A percentile compares a stretch with the other conserved stretches of the same genome.
Evolutionary conservation across 2,888 invertebrate species (phyloP).

Genomic region (Hymenopus coronatus): DNA sequence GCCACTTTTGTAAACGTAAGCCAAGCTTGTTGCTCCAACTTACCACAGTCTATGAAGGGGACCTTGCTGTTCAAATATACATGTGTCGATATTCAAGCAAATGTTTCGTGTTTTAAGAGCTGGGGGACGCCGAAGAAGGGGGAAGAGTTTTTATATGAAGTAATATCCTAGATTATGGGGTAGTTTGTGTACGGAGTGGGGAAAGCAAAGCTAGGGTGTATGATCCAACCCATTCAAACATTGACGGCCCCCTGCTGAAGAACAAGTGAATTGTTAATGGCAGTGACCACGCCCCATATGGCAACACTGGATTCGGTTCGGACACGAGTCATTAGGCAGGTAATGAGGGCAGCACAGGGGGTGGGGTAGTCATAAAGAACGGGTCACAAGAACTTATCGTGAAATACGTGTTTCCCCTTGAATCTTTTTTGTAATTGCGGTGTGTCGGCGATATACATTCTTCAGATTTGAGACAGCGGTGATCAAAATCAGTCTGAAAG

Average conservation of each 20-base stretch:
- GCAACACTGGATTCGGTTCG: slow-evolving; percentile 15
- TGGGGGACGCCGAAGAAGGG: neutral
- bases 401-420: neutral
- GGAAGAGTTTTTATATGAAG: neutral
- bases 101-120: neutral
- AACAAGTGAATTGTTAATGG: slow-evolving; percentile 19
- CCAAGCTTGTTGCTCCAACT: neutral
- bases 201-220: slow-evolving; percentile 13
- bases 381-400: neutral
- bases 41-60: neutral
- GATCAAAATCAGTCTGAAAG: neutral
- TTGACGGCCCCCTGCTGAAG: neutral
- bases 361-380: neutral
- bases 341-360: slow-evolving; percentile 12
- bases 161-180: neutral
- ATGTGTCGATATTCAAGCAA: neutral
- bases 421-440: neutral
- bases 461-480: neutral
- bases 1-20: too few species aligned
- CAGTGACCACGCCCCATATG: slow-evolving; percentile 24
- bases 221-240: slow-evolving; percentile 11
- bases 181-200: neutral
- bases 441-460: neutral
- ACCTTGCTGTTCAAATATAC: neutral
- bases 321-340: slow-evolving; percentile 27